These are phyloP conservation scores for Ptychoptera contaminata DNA, from an alignment of 2,888 invertebrate species.

Conservation along the genomic window DNA sequence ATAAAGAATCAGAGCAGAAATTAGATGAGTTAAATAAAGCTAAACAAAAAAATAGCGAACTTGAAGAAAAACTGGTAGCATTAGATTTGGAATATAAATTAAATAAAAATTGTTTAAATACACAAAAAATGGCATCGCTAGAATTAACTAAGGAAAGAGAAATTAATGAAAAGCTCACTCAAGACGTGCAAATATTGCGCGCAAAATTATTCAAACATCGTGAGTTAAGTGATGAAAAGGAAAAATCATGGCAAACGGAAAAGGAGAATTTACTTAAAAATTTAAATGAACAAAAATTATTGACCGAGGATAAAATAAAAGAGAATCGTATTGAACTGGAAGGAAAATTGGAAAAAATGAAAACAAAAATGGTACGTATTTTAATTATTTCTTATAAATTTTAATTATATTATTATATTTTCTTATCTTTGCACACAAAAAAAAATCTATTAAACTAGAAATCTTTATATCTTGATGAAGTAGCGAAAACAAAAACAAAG, in stretches of 20 bases:
- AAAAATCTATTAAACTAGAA: too few species aligned
- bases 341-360: conserved; percentile 60
- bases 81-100: too few species aligned
- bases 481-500: conserved; percentile 25
- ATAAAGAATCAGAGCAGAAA: too few species aligned
- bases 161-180: conserved; percentile 14
- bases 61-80: too few species aligned
- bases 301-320: conserved; percentile 22
- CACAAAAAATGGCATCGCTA: too few species aligned
- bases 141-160: conserved; percentile 6
- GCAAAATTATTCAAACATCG: conserved; percentile 23
- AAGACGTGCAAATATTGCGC: conserved; percentile 23
- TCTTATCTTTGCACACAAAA: too few species aligned
- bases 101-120: too few species aligned
- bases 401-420: too few species aligned
- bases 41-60: too few species aligned
- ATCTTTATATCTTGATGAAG: conserved; percentile 26
- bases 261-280: conserved; percentile 14
- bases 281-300: conserved; percentile 12
- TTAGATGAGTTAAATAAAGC: too few species aligned
- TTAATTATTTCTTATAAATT: conserved; percentile 4
- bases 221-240: conserved; percentile 12
- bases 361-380: conserved; percentile 60
- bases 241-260: conserved; percentile 16
- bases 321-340: conserved; percentile 44